Base-by-base conservation (phyloP, 2,113 vertebrate genomes). In the Campylorhamphus procurvoides region DNA sequence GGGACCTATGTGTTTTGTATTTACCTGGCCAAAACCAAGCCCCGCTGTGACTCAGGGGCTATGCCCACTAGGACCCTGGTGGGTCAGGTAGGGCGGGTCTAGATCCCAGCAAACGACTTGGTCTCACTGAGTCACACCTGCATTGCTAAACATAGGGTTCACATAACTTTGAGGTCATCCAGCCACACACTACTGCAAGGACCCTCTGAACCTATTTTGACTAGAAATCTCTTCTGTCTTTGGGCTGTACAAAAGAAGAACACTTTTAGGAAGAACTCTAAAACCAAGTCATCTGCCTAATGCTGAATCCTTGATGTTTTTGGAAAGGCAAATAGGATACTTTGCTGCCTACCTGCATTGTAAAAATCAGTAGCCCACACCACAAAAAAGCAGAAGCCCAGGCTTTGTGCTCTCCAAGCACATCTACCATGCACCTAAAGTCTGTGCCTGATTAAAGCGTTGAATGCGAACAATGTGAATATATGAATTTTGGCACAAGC, bases 311-410 rank as follows among this genome's bases (percentile, higher is more conserved):
- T 22, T 31, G 12, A 10, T 91, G 56, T 35, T 69, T 86, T 81
- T 73, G 39, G 33, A 72, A 35, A 10, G 15, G 8, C 62, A 40
- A 60, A 84, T 10, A 89, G 31, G 35, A 52, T 40, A 76, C 17
- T 22, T 80, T 0, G 0, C n/a, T 67, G 59, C 20, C 33, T 29
- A 49, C 12, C 23, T 47, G 39, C 47, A n/a, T 18, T 78, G 29
- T 35, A 84, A 81, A 81, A 82, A 72, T 2, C 14, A 17, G 4
- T 63, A 87, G 29, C 12, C 44, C 53, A 47, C 18, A 31, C 7
- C 31, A 40, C 25, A 22, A 81, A 84, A 79, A 0, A 82, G 28
- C 39, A 75, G 47, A 94, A 87, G 12, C 12, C 40, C 13, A 49
- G 39, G 8, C 27, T 87, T 87, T 72, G 42, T 78, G 35, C 40